Percentiles rank a stretch among this genome's conserved stretches.
These are phyloP conservation scores for Cremastinae sp. DNA, from an alignment of 2,888 invertebrate species.

Conservation along the genomic window DNA sequence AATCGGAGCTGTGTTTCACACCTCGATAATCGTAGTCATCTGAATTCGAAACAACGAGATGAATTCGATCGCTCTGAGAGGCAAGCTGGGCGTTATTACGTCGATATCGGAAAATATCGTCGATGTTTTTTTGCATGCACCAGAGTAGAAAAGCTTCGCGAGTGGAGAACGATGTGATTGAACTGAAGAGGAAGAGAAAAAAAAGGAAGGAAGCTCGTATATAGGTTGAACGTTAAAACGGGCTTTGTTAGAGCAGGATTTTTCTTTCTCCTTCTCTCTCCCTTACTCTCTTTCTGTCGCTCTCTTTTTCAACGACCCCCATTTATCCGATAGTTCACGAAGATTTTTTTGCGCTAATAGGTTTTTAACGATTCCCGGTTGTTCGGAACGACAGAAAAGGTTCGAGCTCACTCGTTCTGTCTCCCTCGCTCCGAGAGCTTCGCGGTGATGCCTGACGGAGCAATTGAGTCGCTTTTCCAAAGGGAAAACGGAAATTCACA, in stretches of 20 bases:
- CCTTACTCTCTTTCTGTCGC: constrained; percentile 1
- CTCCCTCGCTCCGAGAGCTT: constrained; percentile 22
- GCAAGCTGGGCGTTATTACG: constrained; percentile 20
- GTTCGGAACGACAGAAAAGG: constrained; percentile 32
- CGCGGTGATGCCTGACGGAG: constrained; percentile 43
- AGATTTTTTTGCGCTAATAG: constrained; percentile 39
- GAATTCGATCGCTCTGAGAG: background rate
- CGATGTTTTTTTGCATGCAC: constrained; percentile 5
- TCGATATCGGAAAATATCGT: constrained; percentile 27
- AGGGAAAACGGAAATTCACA: constrained; percentile 35
- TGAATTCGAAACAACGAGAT: constrained; percentile 9
- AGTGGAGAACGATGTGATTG: constrained; percentile 35
- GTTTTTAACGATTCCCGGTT: constrained; percentile 54
- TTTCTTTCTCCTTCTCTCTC: constrained; percentile 1
- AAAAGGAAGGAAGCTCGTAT: constrained; percentile 13
- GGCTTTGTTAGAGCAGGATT: constrained; percentile 20
- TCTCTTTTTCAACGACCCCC: constrained; percentile 6
- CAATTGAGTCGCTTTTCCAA: constrained; percentile 38
- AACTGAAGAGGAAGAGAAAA: constrained; percentile 23
- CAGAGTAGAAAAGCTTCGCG: background rate
- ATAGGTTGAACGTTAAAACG: constrained; percentile 23
- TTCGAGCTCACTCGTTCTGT: constrained; percentile 18
- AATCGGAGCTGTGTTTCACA: constrained; percentile 20
- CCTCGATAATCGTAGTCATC: constrained; percentile 24
- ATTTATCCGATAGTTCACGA: constrained; percentile 39